Evolutionary conservation across 2,888 invertebrate species (phyloP).

Genomic region (Plebejus melissa): DNA sequence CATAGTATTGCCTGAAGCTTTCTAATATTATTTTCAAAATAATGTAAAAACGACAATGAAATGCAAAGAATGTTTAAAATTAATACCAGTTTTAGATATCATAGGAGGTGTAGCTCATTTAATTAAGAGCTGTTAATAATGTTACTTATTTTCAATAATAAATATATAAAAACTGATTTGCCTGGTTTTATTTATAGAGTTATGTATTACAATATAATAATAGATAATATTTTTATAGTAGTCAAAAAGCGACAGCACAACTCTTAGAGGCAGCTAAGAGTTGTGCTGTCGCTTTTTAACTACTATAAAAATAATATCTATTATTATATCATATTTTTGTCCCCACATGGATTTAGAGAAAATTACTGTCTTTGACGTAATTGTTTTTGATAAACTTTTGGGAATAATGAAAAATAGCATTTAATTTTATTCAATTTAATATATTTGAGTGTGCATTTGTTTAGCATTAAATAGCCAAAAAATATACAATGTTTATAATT

Average conservation of each 20-base stretch:
- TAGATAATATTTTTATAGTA: too few species aligned
- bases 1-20: constrained; percentile 25
- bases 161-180: constrained; percentile 46
- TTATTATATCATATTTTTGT: too few species aligned
- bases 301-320: too few species aligned
- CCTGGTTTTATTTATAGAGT: constrained; percentile 2
- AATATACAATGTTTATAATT: background rate
- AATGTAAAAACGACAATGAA: constrained; percentile 27
- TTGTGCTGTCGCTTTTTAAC: too few species aligned
- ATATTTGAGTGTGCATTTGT: background rate
- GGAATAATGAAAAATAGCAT: background rate
- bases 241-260: too few species aligned
- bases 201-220: too few species aligned
- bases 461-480: background rate
- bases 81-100: constrained; percentile 36
- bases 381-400: background rate
- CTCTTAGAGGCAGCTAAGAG: too few species aligned
- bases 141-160: constrained; percentile 60
- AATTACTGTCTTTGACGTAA: too few species aligned
- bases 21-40: constrained; percentile 22
- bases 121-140: constrained; percentile 54
- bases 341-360: too few species aligned
- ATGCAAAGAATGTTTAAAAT: constrained; percentile 24
- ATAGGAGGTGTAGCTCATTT: constrained; percentile 47
- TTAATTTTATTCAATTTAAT: background rate